phyloP scores from a whole-genome alignment of 2,888 invertebrate species.

The Aleiodes testaceus region DNA sequence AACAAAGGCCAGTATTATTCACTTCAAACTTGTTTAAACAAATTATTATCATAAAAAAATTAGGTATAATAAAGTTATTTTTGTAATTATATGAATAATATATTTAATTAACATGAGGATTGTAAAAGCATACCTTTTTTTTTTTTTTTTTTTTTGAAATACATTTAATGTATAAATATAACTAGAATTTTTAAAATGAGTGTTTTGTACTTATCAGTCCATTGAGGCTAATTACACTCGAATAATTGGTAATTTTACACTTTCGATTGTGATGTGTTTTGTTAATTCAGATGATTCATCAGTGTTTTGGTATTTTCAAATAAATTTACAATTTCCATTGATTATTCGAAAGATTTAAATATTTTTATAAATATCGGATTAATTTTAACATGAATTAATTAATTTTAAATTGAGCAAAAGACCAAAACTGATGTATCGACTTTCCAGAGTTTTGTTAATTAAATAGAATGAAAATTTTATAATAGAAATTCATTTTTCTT shows the following conservation, averaged over 20 bases:
- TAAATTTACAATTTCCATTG: slow-evolving; percentile 13
- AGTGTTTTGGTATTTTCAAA: slow-evolving; percentile 49
- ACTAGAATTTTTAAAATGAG: slow-evolving; percentile 62
- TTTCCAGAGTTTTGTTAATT: slow-evolving; percentile 22
- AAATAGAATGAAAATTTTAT: too few relatives aligned
- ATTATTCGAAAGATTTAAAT: neutral
- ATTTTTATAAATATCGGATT: neutral
- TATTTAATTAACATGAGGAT: slow-evolving; percentile 63
- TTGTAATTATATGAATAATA: slow-evolving; percentile 49
- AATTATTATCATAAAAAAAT: neutral
- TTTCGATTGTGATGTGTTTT: slow-evolving; percentile 50
- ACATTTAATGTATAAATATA: slow-evolving; percentile 68
- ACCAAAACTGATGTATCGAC: slow-evolving; percentile 24
- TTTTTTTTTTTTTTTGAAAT: slow-evolving; percentile 60
- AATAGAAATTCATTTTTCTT: too few relatives aligned
- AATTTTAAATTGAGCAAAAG: slow-evolving; percentile 15
- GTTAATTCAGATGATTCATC: slow-evolving; percentile 47
- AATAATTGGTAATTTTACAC: slow-evolving; percentile 44
- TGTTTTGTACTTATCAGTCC: slow-evolving; percentile 70
- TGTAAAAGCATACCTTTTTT: slow-evolving; percentile 63
- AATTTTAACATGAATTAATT: too few relatives aligned
- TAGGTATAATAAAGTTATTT: slow-evolving; percentile 38
- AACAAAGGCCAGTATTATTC: slow-evolving; percentile 14
- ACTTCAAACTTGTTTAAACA: neutral
- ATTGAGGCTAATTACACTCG: slow-evolving; percentile 65